A percentile compares a stretch with the other conserved stretches of the same genome.
phyloP scores from a whole-genome alignment of 2,113 vertebrate species.

The Beaufortia kweichowensis region DNA sequence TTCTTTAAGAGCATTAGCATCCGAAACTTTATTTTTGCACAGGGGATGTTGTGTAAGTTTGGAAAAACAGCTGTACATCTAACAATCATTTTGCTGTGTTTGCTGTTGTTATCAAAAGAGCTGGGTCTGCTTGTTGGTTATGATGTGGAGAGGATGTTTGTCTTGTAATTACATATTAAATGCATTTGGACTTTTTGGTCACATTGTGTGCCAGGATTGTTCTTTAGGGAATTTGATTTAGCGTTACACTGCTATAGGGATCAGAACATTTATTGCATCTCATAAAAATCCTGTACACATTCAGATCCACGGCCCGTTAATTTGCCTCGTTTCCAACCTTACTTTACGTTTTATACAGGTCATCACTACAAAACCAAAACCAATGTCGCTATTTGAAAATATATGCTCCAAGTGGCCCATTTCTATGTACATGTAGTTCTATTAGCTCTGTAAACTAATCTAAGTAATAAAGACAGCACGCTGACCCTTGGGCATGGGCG shows the following conservation, averaged over 20 bases:
- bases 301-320: not conserved
- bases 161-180: constrained; percentile 11
- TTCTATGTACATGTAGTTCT: not conserved
- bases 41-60: not conserved
- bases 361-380: constrained; percentile 5
- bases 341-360: not conserved
- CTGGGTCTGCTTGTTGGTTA: not conserved
- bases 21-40: not conserved
- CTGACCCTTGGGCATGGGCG: constrained; percentile 60
- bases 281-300: not conserved
- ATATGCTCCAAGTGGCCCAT: not conserved
- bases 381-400: not conserved
- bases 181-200: not conserved
- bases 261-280: too few relatives aligned
- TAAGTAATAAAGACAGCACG: constrained; percentile 54
- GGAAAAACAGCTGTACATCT: not conserved
- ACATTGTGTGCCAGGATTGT: not conserved
- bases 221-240: not conserved
- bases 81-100: not conserved
- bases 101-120: constrained; percentile 1
- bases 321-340: not conserved
- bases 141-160: not conserved
- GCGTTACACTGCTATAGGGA: not conserved
- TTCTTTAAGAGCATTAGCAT: not conserved
- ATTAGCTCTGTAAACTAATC: constrained; percentile 58